phyloP scores from a whole-genome alignment of 2,113 vertebrate genomes.

The Zapornia atra region DNA sequence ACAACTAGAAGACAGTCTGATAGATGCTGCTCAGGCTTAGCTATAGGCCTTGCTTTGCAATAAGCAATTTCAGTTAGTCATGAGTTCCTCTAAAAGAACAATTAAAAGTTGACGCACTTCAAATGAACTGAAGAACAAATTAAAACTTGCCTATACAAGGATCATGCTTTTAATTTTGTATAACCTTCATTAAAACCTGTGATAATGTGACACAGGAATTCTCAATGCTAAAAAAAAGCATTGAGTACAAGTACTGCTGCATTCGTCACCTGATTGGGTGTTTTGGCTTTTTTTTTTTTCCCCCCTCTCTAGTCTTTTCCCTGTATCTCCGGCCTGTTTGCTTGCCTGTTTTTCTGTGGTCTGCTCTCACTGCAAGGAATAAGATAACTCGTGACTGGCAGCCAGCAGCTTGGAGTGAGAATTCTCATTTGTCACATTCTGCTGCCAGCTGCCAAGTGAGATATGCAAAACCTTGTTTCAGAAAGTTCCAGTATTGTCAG shows the following conservation, averaged over 20 bases:
- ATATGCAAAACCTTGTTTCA: constrained; percentile 53
- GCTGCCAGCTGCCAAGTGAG: constrained; percentile 57
- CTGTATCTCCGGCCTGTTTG: neutral
- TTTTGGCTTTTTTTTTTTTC: neutral
- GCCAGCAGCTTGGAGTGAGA: constrained; percentile 48
- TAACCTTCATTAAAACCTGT: neutral
- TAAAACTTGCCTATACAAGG: constrained; percentile 5
- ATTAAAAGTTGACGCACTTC: constrained; percentile 20
- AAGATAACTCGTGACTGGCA: constrained; percentile 67
- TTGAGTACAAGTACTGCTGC: neutral
- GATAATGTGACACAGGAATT: neutral
- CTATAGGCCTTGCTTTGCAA: neutral
- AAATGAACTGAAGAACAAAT: constrained; percentile 23
- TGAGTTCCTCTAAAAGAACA: neutral
- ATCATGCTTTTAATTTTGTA: neutral
- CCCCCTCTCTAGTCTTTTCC: neutral
- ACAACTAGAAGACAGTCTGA: neutral
- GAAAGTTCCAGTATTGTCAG: constrained; percentile 44
- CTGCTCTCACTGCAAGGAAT: constrained; percentile 17
- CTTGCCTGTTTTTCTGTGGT: neutral
- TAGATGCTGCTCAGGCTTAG: neutral
- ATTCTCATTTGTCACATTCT: constrained; percentile 59
- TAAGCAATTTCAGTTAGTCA: neutral
- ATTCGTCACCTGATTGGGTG: neutral
- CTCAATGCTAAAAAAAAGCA: neutral